Conservation (phyloP, 2,888 invertebrate species). For the Scaptomyza polygonia region DNA sequence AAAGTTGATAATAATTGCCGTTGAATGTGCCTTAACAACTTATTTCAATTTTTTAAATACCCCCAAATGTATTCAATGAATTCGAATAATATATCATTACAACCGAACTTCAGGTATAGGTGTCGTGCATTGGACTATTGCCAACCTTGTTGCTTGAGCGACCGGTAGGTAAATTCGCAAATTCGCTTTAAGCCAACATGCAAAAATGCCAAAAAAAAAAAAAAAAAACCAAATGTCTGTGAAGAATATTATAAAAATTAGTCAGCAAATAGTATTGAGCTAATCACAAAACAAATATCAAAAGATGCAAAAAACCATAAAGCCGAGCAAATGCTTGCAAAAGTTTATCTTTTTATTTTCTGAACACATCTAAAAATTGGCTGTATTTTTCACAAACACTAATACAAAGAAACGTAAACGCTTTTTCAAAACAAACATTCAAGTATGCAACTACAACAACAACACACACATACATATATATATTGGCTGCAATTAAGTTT, state of each 20-base stretch:
- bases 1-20: no score
- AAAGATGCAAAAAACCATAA: constrained; percentile 17
- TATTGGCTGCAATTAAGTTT: constrained; percentile 76
- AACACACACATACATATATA: no score
- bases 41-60: constrained; percentile 16
- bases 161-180: constrained; percentile 81
- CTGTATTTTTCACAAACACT: constrained; percentile 31
- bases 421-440: constrained; percentile 40
- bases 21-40: background rate
- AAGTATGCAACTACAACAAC: constrained; percentile 33
- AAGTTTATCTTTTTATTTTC: constrained; percentile 22
- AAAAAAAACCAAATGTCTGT: constrained; percentile 46
- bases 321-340: constrained; percentile 15
- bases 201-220: constrained; percentile 43
- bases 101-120: constrained; percentile 79
- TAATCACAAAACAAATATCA: constrained; percentile 28
- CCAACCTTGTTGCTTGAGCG: constrained; percentile 68
- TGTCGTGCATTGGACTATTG: constrained; percentile 77
- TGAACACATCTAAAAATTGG: constrained; percentile 29
- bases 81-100: constrained; percentile 43
- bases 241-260: constrained; percentile 21
- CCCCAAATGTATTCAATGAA: constrained; percentile 18
- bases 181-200: constrained; percentile 43
- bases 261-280: constrained; percentile 26
- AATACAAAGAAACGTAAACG: constrained; percentile 41